Evolutionary conservation across 1,140 invertebrate genomes (phyloP), one percentile per base, ranked within the genome.

Genomic region (Arion vulgaris): DNA sequence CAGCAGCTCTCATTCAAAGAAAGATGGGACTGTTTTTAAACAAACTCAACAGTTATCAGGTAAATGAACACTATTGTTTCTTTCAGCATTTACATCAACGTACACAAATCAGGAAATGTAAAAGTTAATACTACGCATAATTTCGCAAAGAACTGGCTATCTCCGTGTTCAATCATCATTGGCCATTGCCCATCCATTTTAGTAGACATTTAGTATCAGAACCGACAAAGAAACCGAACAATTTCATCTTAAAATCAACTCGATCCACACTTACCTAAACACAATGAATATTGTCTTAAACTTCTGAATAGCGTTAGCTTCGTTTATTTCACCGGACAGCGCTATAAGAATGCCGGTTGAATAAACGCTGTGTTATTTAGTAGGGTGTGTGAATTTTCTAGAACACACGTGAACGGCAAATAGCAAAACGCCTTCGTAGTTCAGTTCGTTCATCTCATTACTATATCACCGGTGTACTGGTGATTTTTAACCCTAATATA

Each of bases 341-440:
- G 41, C 32, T 51, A 53, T 1, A 51, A 53, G 23, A 51, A 49
- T 5, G 41, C 73, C 41, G 73, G 39, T 9, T 53, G 1, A 28
- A 1, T 32, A 7, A 34, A 13, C 1, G 34, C 51, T 28, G 45
- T 49, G 45, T 51, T 75, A 34, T n/a, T 75, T 39, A 72, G 7
- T 28, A 1, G n/a, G 41, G 69, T 74, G 66, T 76, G 69, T 83
- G 85, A 84, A 84, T 75, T 62, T 86, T 86, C 85, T 86, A 73
- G 83, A 86, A 86, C 78, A 83, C 83, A 84, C 85, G 85, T 86
- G 85, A 86, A 86, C 76, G 62, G 69, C 36, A 53, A 71, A 69
- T 53, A 80, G 72, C 83, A 80, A 38, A 80, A 74, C 49, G 71
- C 36, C 62, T 51, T 41, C 75, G 1, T 75, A 2, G n/a, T 1